Percentiles rank a stretch among this genome's conserved stretches.
These are phyloP conservation scores for Enhydra lutris DNA, from an alignment of 2,113 vertebrate species.

Conservation along the genomic window DNA sequence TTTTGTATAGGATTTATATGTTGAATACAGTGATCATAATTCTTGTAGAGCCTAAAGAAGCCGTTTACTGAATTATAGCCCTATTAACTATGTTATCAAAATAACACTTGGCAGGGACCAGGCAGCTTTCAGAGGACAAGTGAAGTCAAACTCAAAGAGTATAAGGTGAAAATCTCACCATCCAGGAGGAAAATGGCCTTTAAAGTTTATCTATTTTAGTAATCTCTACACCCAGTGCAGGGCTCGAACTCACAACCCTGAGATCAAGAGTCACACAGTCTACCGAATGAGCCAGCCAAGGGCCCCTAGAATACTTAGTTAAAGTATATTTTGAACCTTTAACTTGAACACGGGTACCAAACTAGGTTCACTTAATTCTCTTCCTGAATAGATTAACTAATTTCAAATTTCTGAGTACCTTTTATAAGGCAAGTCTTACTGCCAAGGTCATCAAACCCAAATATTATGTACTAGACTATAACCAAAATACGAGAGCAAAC, in stretches of 20 bases:
- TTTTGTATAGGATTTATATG: not conserved
- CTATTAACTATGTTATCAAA: conserved; percentile 12
- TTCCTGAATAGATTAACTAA: not conserved
- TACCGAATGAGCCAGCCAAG: not conserved
- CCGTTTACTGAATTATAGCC: not conserved
- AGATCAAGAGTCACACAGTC: not conserved
- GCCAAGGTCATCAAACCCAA: not conserved
- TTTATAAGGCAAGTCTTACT: not conserved
- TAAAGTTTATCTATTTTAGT: not conserved
- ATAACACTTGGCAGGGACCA: not conserved
- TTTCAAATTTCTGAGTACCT: conserved; percentile 33
- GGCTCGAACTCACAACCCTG: not conserved
- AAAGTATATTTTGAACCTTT: conserved; percentile 9
- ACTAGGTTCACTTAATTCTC: conserved; percentile 61
- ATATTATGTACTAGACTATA: not conserved
- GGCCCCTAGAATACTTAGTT: not conserved
- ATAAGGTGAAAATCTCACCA: not conserved
- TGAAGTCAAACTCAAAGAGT: conserved; percentile 5
- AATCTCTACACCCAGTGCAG: not conserved
- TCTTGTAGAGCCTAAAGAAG: not conserved
- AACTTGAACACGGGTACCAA: conserved; percentile 56
- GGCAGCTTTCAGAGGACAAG: not conserved
- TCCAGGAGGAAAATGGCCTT: not conserved
- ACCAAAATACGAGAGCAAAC: not conserved
- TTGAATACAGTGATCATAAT: conserved; percentile 21